Evolutionary conservation across 2,888 invertebrate genomes (phyloP).

Genomic region (Morpho achilles): DNA sequence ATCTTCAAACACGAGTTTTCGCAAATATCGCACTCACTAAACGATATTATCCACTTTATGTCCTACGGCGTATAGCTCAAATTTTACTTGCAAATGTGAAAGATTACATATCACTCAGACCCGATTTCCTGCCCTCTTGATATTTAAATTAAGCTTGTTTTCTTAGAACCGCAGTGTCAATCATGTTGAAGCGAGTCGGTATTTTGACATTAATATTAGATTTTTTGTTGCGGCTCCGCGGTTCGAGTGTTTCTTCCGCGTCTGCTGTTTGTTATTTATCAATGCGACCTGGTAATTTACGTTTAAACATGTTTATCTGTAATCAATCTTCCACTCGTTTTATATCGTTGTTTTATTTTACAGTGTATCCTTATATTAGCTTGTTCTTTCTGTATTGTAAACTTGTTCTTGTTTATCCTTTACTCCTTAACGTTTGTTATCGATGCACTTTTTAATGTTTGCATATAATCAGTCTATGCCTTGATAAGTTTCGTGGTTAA

Average conservation of each 20-base stretch:
- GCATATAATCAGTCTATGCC: too few species aligned
- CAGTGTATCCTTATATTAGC: too few species aligned
- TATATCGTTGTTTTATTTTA: too few species aligned
- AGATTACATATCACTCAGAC: constrained; percentile 24
- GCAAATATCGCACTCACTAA: constrained; percentile 22
- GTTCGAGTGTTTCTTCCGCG: constrained; percentile 11
- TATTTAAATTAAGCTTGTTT: constrained; percentile 30
- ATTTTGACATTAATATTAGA: constrained; percentile 14
- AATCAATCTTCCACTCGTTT: too few species aligned
- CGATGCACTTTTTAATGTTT: too few species aligned
- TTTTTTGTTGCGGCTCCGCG: constrained; percentile 7
- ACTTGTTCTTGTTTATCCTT: too few species aligned
- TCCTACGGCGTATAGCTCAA: constrained; percentile 11
- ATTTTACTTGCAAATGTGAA: constrained; percentile 15
- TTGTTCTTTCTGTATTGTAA: too few species aligned
- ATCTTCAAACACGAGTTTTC: constrained; percentile 32
- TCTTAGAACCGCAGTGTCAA: constrained; percentile 26
- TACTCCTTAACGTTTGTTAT: too few species aligned
- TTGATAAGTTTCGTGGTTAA: too few species aligned
- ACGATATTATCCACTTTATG: constrained; percentile 18
- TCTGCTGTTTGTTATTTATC: constrained; percentile 1
- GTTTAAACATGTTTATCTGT: too few species aligned
- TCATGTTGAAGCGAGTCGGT: constrained; percentile 16
- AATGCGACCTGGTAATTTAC: not conserved
- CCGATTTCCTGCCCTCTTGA: constrained; percentile 27